Base-by-base conservation (phyloP, 2,113 vertebrate species). In the Circaetus cinerascens region DNA sequence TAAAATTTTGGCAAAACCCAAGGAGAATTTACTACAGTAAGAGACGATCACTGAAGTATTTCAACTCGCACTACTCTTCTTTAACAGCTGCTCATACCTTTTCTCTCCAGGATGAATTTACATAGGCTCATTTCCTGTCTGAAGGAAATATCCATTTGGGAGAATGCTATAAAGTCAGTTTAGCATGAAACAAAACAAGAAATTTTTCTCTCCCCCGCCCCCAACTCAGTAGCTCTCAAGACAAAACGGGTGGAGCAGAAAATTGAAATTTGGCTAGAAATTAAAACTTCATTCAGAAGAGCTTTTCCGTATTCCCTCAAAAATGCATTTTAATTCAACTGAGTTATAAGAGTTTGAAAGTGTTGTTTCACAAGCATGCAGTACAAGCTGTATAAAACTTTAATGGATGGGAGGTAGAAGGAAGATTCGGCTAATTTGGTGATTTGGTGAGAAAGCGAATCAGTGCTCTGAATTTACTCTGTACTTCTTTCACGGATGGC, bases 121-220 rank as follows among this genome's bases (percentile, higher is more conserved):
- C 90, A 88, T 11, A 41, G 84, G 80, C 62, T 91, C 51, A 66
- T 87, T 94, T 95, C 93, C 93, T 90, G 57, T 77, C 74, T 43
- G 29, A 83, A 91, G 38, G 67, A 86, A 93, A 83, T 26, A 82
- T 4, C 56, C 71, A 59, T 10, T 75, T 63, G 56, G 64, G 29
- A 90, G 29, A 95, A 91, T 9, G 32, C 57, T 69, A 75, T 46
- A 73, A 94, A 97, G 27, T n/a, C 77, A 91, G 34, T 50, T 90
- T 53, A 93, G 76, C 72, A 77, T 45, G 25, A 71, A 91, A 94
- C 51, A 82, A 72, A 91, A 25, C 46, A 79, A 67, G 53, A 57
- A 22, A 16, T 56, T 94, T 73, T 64, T 43, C 50, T 68, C 43
- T 86, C 11, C 15, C 13, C 20, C 0, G 0, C 17, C 55, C 40